Evolutionary conservation across 2,113 vertebrate species (phyloP), one percentile per base, ranked within the genome.

Genomic region (Indicator maculatus): DNA sequence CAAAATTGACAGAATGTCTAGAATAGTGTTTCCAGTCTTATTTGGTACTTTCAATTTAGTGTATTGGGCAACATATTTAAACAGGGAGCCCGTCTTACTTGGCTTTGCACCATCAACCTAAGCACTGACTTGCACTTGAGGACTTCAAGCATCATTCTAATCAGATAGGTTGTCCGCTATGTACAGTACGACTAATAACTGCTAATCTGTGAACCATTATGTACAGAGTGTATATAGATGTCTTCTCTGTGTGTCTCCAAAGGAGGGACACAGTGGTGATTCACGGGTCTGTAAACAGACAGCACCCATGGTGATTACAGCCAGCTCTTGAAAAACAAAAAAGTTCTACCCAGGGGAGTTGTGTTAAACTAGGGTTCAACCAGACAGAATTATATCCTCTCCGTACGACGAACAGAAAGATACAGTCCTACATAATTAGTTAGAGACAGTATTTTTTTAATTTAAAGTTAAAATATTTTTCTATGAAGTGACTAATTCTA

Each of bases 1-100:
- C 98, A 99, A 99, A 98, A 99, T 99, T 88, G 99, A 99, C 98
- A 98, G 99, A 97, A 99, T 99, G 98, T 99, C 99, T 93, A 98
- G 99, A 97, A 98, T 99, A 98, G 98, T 99, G 95, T 99, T 99
- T 95, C 99, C 99, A 13, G 98, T 99, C 94, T 98, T 99, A 95
- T 99, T 99, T 92, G 98, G 99, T 92, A 98, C 97, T 86, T 99
- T 99, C 96, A 99, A 99, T 97, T 98, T 99, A 78, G 99, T 99
- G 87, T 99, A 99, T 93, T 99, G 99, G 99, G 99, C 99, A 92
- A 99, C 99, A 3, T 99, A 99, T 97, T 97, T 99, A 97, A 99
- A 99, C 98, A 98, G 99, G 97, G 99, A 99, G 97, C 99, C 99
- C 38, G 98, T 98, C 92, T 98, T 99, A 96, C 98, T 99, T 96